Base-by-base conservation (phyloP, 2,888 invertebrate species). In the Xylota sylvarum region DNA sequence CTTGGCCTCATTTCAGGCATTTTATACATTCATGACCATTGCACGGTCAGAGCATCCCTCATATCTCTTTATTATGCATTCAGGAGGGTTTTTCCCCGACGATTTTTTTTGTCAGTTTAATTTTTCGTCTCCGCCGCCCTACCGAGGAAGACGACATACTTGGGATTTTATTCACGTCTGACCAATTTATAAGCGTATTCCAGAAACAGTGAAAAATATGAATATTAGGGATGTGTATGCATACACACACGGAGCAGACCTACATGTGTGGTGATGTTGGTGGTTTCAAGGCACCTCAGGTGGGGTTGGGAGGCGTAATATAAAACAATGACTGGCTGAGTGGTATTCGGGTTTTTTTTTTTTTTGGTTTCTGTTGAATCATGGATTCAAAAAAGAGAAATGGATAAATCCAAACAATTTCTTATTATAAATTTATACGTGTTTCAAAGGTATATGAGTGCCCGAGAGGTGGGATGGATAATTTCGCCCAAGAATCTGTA, bases 161-260 rank as follows among this genome's bases (percentile, higher is more conserved):
- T 89, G 89, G 88, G 89, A 91, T 91, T 91, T 90, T 90, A 89
- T 91, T 89, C 91, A 91, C 91, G 91, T 91, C 89, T 89, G 88
- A 89, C 90, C 90, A 91, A 91, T 91, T 91, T 91, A 91, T 91
- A 91, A 90, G 91, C 91, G 82, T 90, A 91, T 90, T 91, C 90
- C 88, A 84, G 82, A 62, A 76, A 65, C 65, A 60, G 40, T 62
- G 69, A 73, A 73, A 82, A 82, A 86, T 86, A 78, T 70, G 81
- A 77, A 77, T 82, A 77, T 65, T 65, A 43, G 78, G 46, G 70
- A 84, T 48, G 65, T 77, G 76, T 85, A 72, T 78, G 72, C 70
- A 77, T n/a, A n/a, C 50, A 62, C 56, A 76, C 40, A 65, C 14
- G 70, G 19, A 60, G 40, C 37, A 14, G 40, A 76, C 52, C 55